These are phyloP conservation scores for Leptopilina boulardi DNA, from an alignment of 1,140 invertebrate genomes.

Conservation along the genomic window DNA sequence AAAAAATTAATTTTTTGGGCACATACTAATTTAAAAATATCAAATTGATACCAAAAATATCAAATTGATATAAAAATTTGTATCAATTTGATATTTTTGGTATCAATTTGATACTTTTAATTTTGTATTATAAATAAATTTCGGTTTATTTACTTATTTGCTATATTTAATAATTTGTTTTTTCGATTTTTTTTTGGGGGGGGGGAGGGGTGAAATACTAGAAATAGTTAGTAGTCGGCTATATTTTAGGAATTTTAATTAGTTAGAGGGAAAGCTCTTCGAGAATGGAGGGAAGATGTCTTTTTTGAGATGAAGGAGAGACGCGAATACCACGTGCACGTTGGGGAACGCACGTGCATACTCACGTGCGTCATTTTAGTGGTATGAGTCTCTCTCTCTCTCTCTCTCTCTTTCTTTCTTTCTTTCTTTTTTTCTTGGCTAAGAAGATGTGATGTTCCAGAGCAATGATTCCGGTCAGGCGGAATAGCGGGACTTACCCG, in stretches of 20 bases:
- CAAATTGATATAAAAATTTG: no score
- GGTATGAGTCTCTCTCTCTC: constrained; percentile 21
- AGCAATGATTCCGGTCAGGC: constrained; percentile 37
- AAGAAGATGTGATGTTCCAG: constrained; percentile 6
- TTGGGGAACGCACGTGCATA: constrained; percentile 11
- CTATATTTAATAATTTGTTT: no score
- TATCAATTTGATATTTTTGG: no score
- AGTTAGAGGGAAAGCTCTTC: not conserved
- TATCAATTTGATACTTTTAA: no score
- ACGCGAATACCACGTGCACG: not conserved
- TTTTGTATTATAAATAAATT: no score
- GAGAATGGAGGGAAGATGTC: not conserved
- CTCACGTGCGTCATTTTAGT: constrained; percentile 45
- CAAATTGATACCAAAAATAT: no score
- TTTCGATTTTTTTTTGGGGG: not conserved
- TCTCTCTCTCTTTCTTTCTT: not conserved
- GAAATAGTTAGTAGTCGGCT: not conserved
- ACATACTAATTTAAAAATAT: no score
- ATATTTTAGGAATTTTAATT: not conserved
- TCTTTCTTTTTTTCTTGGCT: not conserved
- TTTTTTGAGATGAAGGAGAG: not conserved
- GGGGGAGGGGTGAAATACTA: not conserved
- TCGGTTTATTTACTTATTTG: not conserved
- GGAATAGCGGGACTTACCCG: constrained; percentile 46
- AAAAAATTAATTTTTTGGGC: no score